Evolutionary conservation across 1,140 invertebrate genomes (phyloP).

Genomic region (Matsumurasca onukii): DNA sequence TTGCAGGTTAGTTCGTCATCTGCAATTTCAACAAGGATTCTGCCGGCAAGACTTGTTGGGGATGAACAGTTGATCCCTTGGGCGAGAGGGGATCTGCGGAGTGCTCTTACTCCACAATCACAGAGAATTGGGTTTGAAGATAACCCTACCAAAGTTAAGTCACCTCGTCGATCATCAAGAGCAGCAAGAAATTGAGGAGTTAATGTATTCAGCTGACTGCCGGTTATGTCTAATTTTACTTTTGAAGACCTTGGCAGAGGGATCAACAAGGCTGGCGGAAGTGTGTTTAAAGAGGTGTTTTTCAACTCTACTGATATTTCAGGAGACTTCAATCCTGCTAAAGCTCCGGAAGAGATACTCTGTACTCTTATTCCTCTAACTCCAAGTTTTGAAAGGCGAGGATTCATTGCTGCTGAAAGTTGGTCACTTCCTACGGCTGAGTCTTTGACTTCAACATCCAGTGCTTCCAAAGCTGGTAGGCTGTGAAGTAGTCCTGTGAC

Average conservation of each 20-base stretch:
- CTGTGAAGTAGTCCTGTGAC: constrained; percentile 74
- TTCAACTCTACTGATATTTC: constrained; percentile 68
- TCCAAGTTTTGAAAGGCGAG: constrained; percentile 70
- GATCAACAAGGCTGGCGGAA: constrained; percentile 80
- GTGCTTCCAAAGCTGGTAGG: constrained; percentile 63
- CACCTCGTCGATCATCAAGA: constrained; percentile 75
- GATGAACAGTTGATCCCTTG: constrained; percentile 62
- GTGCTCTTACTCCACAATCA: constrained; percentile 76
- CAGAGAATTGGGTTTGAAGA: constrained; percentile 78
- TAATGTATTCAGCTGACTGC: constrained; percentile 72
- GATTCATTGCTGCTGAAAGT: constrained; percentile 72
- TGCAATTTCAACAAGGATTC: constrained; percentile 68
- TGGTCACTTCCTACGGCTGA: constrained; percentile 77
- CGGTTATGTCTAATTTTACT: constrained; percentile 73
- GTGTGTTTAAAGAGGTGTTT: constrained; percentile 73
- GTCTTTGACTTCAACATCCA: constrained; percentile 88
- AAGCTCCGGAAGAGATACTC: constrained; percentile 76
- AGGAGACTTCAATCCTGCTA: constrained; percentile 75
- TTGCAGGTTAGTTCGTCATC: constrained; percentile 80
- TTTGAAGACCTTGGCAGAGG: constrained; percentile 85
- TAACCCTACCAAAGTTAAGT: constrained; percentile 69
- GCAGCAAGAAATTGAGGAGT: constrained; percentile 73
- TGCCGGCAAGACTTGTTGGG: constrained; percentile 66
- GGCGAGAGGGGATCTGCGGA: constrained; percentile 59
- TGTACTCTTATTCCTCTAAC: constrained; percentile 72